Base-by-base conservation (phyloP, 23 tunicate genomes). In the Phallusia fumigata region DNA sequence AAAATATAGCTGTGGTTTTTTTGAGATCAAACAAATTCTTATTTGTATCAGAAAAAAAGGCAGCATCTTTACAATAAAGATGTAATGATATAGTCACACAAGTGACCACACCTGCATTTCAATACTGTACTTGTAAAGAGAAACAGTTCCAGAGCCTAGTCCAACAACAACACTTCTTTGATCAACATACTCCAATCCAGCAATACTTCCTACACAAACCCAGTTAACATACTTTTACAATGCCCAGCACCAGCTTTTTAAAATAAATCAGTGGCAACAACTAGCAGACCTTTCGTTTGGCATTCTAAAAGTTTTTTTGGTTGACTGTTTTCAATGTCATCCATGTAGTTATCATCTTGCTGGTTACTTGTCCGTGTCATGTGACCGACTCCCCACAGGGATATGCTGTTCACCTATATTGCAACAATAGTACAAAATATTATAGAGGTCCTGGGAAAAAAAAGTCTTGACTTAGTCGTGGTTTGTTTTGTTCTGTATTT, bases 171-270 rank as follows among this genome's bases (percentile, higher is more conserved):
- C 36, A 18, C 19, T 53, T 65, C 78, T 87, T 15, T 80, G 33
- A 53, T 91, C 86, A 31, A 81, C 85, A 73, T 86, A 91, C 19
- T 79, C 77, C 77, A 91, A 35, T n/a, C 80, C 88, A 36, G 65
- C 75, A 31, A 91, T 81, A 13, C 28, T 58, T 21, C 69, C 69
- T 58, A 21, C 13, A 13, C 3, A 58, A 58, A 58, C 26, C 12
- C 1, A 74, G n/a, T 10, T 31, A 12, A 74, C 18, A 3, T 77
- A 10, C 3, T 28, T 19, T 19, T 30, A 1, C 28, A 33, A 74
- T 33, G 30, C 18, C 78, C 44, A 11, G n/a, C 3, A 58, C 13
- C 28, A 58, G 3, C 3, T 22, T 58, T 58, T n/a, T n/a, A n/a
- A n/a, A 24, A 58, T n/a, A n/a, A n/a, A n/a, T n/a, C n/a, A n/a